These are phyloP conservation scores for Nemoura dubitans DNA, from an alignment of 2,888 invertebrate genomes.

Conservation along the genomic window DNA sequence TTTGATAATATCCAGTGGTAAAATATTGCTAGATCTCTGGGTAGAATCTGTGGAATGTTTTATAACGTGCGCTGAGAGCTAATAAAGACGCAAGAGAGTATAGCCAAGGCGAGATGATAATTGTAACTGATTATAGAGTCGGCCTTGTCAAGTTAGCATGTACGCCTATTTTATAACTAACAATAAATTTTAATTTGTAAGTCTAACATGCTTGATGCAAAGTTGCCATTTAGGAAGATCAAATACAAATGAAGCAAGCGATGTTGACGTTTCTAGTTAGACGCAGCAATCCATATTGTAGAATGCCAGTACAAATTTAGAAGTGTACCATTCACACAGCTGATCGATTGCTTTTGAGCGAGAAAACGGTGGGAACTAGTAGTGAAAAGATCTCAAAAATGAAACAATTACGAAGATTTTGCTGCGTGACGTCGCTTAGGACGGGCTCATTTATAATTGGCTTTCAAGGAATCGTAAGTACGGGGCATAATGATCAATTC, in stretches of 20 bases:
- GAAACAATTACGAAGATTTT: background rate
- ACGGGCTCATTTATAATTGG: background rate
- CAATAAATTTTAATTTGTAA: background rate
- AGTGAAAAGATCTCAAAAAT: background rate
- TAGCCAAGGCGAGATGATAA: background rate
- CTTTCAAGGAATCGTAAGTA: background rate
- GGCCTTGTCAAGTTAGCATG: background rate
- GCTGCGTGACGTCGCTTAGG: background rate
- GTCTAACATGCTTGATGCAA: background rate
- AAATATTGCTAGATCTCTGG: background rate
- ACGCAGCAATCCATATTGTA: background rate
- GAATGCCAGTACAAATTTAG: background rate
- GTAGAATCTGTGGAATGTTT: too few species aligned
- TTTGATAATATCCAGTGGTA: background rate
- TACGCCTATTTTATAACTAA: too few species aligned
- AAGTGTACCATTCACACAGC: background rate
- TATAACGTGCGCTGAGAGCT: too few species aligned
- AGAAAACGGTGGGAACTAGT: background rate
- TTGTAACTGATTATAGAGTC: background rate
- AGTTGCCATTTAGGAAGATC: background rate
- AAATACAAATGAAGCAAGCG: too few species aligned
- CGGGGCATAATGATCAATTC: background rate
- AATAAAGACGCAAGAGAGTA: too few species aligned
- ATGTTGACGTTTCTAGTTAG: background rate
- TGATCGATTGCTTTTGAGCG: background rate